Evolutionary conservation across 2,113 vertebrate genomes (phyloP).

Genomic region (Trinectes maculatus): DNA sequence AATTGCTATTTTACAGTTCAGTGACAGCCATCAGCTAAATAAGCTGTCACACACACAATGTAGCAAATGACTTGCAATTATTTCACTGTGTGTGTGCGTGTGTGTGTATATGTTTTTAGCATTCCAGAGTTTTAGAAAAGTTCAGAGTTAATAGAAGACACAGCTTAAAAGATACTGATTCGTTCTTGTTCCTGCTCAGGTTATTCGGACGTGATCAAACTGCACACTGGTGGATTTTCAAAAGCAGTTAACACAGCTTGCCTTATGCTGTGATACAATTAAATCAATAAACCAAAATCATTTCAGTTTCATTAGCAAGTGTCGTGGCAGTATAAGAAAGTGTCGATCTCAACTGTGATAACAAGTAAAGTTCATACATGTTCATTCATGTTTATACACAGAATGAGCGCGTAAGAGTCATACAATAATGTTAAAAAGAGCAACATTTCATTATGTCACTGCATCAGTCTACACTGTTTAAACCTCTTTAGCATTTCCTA

Average conservation of each 20-base stretch:
- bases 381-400: neutral
- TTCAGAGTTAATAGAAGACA: neutral
- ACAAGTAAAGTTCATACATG: neutral
- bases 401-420: neutral
- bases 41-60: constrained; percentile 58
- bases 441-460: too few relatives aligned
- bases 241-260: neutral
- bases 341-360: neutral
- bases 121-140: neutral
- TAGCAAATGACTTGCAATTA: constrained; percentile 53
- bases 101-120: too few relatives aligned
- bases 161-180: neutral
- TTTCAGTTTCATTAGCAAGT: neutral
- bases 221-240: neutral
- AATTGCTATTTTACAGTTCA: constrained; percentile 73
- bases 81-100: constrained; percentile 21
- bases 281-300: too few relatives aligned
- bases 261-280: neutral
- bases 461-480: too few relatives aligned
- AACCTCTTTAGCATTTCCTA: too few relatives aligned
- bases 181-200: too few relatives aligned
- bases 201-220: neutral
- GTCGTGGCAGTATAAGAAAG: neutral
- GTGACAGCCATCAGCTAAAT: constrained; percentile 69
- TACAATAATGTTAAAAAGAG: neutral